Conservation (phyloP, 2,113 vertebrate genomes). For the Parotia lawesii region DNA sequence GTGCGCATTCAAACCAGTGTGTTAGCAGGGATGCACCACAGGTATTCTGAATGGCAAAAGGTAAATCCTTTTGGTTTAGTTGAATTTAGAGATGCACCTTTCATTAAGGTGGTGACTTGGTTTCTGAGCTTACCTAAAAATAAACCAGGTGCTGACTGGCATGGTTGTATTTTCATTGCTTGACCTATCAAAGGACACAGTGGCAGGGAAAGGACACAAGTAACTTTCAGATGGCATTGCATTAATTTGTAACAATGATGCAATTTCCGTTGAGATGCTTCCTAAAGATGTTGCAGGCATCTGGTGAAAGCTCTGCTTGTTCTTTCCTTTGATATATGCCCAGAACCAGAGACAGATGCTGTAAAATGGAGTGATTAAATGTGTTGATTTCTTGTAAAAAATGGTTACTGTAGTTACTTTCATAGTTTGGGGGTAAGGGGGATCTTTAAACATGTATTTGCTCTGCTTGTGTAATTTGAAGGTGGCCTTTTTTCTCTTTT, state of each 20-base stretch:
- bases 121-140: not conserved
- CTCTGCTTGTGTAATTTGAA: not conserved
- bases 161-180: not conserved
- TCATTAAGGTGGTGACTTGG: not conserved
- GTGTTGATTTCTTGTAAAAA: not conserved
- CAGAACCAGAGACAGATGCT: not conserved
- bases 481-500: not conserved
- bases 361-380: not conserved
- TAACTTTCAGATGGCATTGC: not conserved
- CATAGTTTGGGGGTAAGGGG: not conserved
- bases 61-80: not conserved
- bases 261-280: not conserved
- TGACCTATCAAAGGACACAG: not conserved
- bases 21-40: too few relatives aligned
- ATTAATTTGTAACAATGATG: not conserved
- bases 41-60: accelerated
- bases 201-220: not conserved
- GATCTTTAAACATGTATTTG: not conserved
- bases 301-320: not conserved
- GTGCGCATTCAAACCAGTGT: not conserved
- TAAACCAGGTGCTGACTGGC: not conserved
- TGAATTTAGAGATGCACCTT: not conserved
- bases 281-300: not conserved
- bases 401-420: not conserved
- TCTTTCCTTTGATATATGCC: not conserved